Evolutionary conservation across 2,113 vertebrate genomes (phyloP), one percentile per base, ranked within the genome.

Genomic region (Albula goreensis): DNA sequence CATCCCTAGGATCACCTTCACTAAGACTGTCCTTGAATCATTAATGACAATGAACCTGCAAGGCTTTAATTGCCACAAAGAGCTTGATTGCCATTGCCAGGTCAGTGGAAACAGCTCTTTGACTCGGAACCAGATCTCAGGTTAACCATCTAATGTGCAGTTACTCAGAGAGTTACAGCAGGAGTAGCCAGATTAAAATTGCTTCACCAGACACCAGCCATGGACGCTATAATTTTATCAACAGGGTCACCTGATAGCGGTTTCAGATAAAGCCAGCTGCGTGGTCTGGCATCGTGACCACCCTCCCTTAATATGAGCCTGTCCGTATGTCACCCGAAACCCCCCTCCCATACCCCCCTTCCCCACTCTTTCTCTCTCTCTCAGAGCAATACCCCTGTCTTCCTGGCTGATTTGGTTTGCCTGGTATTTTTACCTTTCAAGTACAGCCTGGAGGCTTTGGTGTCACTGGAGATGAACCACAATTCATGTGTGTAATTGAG

Each of bases 211-310:
- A 53, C 49, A 81, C 51, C 80, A 11, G 50, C 80, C 50, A 10
- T 25, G 13, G 17, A 5, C 50, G 9, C 50, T 50, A 81, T 81
- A 50, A 52, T 52, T 81, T 52, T 81, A 52, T n/a, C 49, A n/a
- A 8, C 78, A 50, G 5, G 41, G 80, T 50, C 80, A 81, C 80
- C 80, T 53, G 80, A 81, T 81, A 56, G 80, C 9, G 10, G 51
- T 25, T 56, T 53, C 80, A 31, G 80, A 50, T 81, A 22, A 22
- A 56, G 80, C 80, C 70, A 81, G 51, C 80, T 81, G 80, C 50
- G 80, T 53, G 80, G 22, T 79, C 78, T 79, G 78, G 78, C 78
- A 79, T 49, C 3, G 41, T 49, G 78, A 79, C 78, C 78, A 79
- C 31, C 78, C 11, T 50, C 78, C 78, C 78, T 79, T 79, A 49